A percentile compares a stretch with the other conserved stretches of the same genome.
Evolutionary conservation across 2,888 invertebrate species (phyloP).

Genomic region (Mycalesis mineus): DNA sequence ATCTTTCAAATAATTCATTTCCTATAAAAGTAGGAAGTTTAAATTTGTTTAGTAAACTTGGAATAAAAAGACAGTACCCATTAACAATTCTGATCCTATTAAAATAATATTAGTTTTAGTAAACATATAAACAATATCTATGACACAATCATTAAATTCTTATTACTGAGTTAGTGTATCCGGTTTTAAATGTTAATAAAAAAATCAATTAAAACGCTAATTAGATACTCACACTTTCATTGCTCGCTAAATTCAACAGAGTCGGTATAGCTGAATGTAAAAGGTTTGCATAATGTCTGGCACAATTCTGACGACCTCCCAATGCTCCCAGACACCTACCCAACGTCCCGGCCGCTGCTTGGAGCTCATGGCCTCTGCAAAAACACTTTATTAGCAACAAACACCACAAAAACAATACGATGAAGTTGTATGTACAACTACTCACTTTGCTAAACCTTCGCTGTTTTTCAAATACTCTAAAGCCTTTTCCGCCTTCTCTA

Average conservation of each 20-base stretch:
- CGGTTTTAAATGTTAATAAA: no score
- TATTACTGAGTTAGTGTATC: no score
- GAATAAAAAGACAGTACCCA: no score
- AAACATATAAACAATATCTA: no score
- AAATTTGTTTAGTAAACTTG: no score
- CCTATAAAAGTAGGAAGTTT: no score
- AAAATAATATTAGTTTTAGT: no score
- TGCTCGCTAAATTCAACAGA: slow-evolving; percentile 64
- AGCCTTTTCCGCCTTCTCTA: slow-evolving; percentile 72
- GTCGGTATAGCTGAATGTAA: slow-evolving; percentile 63
- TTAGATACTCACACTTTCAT: slow-evolving; percentile 63
- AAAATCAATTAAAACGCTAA: not conserved
- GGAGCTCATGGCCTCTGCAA: slow-evolving; percentile 67
- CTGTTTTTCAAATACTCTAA: slow-evolving; percentile 64
- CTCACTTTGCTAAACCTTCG: slow-evolving; percentile 61
- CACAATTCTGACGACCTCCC: slow-evolving; percentile 62
- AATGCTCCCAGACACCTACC: slow-evolving; percentile 67
- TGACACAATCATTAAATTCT: no score
- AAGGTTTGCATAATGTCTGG: slow-evolving; percentile 65
- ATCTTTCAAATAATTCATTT: no score
- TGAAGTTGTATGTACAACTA: slow-evolving; percentile 26
- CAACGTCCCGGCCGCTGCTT: slow-evolving; percentile 63
- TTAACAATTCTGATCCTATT: no score
- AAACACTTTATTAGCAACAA: slow-evolving; percentile 18
- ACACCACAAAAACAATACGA: slow-evolving; percentile 8